Evolutionary conservation across 2,113 vertebrate genomes (phyloP).

Genomic region (Pyxicephalus adspersus): DNA sequence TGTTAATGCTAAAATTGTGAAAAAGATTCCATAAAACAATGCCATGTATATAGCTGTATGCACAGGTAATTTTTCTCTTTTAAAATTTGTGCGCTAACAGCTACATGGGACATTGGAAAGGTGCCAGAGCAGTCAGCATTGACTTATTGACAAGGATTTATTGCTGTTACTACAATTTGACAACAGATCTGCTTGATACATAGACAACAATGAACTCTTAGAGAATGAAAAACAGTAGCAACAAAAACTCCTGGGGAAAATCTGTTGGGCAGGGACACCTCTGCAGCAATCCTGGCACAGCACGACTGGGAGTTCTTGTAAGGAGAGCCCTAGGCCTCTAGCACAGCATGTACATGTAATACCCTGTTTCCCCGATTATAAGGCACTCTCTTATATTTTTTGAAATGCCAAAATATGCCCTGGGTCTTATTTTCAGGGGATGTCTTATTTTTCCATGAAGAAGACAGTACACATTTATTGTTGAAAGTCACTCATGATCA

Average conservation of each 20-base stretch:
- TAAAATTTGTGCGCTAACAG: too few species aligned
- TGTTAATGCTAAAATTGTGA: not conserved
- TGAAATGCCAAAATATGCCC: too few species aligned
- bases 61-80: too few species aligned
- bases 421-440: too few species aligned
- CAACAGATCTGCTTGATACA: constrained; percentile 45
- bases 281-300: constrained; percentile 7
- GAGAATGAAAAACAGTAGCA: constrained; percentile 46
- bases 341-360: not conserved
- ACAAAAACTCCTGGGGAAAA: constrained; percentile 50
- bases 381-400: too few species aligned
- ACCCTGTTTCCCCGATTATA: too few species aligned
- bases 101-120: not conserved
- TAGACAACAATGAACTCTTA: constrained; percentile 46
- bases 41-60: too few species aligned
- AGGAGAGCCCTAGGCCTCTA: not conserved
- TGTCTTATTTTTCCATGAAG: too few species aligned
- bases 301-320: not conserved
- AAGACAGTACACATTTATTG: too few species aligned
- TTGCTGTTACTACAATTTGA: constrained; percentile 43
- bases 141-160: constrained; percentile 39
- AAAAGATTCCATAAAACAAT: too few species aligned
- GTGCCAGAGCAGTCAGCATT: constrained; percentile 17
- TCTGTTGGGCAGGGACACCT: constrained; percentile 13
- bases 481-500: too few species aligned